Evolutionary conservation across 2,888 invertebrate genomes (phyloP), one percentile per base, ranked within the genome.

Genomic region (Scaptomyza flava): DNA sequence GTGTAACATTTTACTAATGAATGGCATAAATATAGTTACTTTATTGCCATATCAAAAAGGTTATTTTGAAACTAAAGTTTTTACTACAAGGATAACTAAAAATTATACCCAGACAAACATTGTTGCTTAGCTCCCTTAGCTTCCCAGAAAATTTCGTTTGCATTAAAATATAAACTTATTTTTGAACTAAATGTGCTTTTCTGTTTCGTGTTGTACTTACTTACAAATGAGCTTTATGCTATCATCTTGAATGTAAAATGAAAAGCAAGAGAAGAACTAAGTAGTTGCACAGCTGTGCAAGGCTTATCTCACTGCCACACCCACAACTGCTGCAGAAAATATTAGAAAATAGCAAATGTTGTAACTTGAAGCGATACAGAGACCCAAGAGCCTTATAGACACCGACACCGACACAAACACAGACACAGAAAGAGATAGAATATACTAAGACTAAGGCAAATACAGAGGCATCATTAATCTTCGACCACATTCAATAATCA

Each of bases 401-500:
- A 9, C 6, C 14, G 9, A 23, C 7, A 17, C n/a, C 17, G 17
- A 17, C 42, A 50, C 27, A 23, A 30, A 50, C 27, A 64, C 33
- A 54, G 46, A 20, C 7, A 30, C 3, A 53, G 7, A 51, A 17
- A 53, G 60, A 43, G 45, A 30, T 14, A 56, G 14, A 52, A 8
- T 30, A 20, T 30, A 43, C 34, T 36, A 51, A 62, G 51, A 45
- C 46, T 45, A 56, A 72, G 64, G 66, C 67, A 72, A 59, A 51
- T 54, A 51, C 60, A 69, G 68, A 45, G 60, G 72, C 69, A 77
- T 78, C 86, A 88, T 88, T 89, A 88, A 89, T 89, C 88, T 89
- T 86, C 84, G 77, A 88, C 87, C 89, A 69, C 89, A 87, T 83
- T 88, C 88, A 89, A 87, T 89, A 87, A 87, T 87, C 88, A 86